Evolutionary conservation across 2,113 vertebrate genomes (phyloP), one percentile per base, ranked within the genome.

Genomic region (Spea multiplicata): DNA sequence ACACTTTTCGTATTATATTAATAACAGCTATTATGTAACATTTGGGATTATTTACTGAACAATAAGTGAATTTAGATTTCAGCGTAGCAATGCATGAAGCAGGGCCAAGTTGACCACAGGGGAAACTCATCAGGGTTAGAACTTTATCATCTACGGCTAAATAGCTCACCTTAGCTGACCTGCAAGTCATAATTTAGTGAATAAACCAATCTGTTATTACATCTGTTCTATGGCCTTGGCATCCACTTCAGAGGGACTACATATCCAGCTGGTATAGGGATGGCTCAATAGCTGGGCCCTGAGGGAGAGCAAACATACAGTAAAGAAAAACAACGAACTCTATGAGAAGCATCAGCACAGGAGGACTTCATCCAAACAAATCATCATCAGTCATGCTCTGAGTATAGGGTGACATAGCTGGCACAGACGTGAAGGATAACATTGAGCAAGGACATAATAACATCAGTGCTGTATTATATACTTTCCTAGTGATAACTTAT

Each of bases 191-290:
- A 30, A 30, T 30, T 30, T 30, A 30, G 30, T 30, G 30, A 30
- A 30, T 30, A 30, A 30, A 30, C 75, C 75, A 77, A 71, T 77
- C 75, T 77, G 75, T 77, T 69, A 70, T 61, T 68, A 61, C 75
- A 77, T 50, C 75, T 77, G 75, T 62, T 77, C n/a, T 13, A 77
- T 61, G 66, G 61, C 66, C 70, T 55, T 70, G 75, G 55, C 46
- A 69, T 55, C 55, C 59, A 77, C 66, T 70, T 77, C 57, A 64
- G 68, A 71, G 53, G 55, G 45, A 70, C 55, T 53, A 49, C 61
- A 64, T 30, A 14, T 44, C 67, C 50, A 66, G 49, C 64, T 67
- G 17, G 49, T 48, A 75, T 47, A 61, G 59, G 47, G 10, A 57
- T 17, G 52, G 70, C 50, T 7, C 55, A 50, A 5, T 50, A 55